Conservation (phyloP, 2,113 vertebrate genomes). For the Epinephelus cyanopodus region DNA sequence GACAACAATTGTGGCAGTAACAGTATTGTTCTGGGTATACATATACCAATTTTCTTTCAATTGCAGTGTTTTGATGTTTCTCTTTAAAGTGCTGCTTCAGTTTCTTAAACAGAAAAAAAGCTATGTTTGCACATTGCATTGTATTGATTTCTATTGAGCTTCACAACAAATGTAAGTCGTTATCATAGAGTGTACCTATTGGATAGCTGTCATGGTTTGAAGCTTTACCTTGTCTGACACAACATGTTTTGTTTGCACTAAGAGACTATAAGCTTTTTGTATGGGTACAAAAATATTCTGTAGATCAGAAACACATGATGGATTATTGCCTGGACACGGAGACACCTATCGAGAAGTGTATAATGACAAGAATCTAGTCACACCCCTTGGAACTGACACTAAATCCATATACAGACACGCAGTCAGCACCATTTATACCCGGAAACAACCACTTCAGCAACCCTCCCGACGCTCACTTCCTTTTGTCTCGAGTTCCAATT, state of each 20-base stretch:
- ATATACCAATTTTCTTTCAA: constrained; percentile 17
- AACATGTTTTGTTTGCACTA: neutral
- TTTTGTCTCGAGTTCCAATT: constrained; percentile 9
- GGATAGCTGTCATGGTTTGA: constrained; percentile 17
- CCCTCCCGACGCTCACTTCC: neutral
- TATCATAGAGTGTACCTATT: constrained; percentile 14
- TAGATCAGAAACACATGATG: constrained; percentile 6
- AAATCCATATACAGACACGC: neutral
- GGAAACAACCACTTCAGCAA: constrained; percentile 4
- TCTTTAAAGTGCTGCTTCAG: constrained; percentile 25
- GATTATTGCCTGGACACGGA: neutral
- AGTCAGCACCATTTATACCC: neutral
- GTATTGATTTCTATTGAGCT: constrained; percentile 52
- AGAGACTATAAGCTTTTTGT: neutral
- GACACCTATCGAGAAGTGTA: neutral
- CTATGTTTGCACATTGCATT: constrained; percentile 10
- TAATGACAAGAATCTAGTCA: neutral
- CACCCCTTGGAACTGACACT: neutral
- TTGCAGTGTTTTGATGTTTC: constrained; percentile 40
- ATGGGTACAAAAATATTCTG: constrained; percentile 11
- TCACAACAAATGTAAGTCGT: constrained; percentile 29
- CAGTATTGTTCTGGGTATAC: constrained; percentile 1
- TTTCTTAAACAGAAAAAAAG: constrained; percentile 24
- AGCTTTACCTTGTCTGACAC: constrained; percentile 27
- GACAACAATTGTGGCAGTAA: constrained; percentile 5